These are phyloP conservation scores for Calameuta idolon DNA, from an alignment of 2,888 invertebrate species.

Conservation along the genomic window DNA sequence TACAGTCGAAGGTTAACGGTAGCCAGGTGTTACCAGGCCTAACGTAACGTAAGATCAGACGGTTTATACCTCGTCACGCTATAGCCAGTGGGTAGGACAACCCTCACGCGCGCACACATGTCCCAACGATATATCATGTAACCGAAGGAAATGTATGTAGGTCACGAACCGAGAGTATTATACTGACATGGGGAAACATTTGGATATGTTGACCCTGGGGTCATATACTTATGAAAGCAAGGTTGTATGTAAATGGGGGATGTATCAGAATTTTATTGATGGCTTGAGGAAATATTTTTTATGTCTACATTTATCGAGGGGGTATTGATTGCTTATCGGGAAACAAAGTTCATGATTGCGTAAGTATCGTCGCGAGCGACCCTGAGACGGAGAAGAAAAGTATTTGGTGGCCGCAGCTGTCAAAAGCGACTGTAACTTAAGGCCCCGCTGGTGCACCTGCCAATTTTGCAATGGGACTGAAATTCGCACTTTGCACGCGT, in stretches of 20 bases:
- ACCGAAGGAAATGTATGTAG: constrained; percentile 18
- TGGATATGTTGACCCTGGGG: background rate
- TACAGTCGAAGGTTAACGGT: background rate
- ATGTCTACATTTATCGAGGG: background rate
- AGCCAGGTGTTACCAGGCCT: constrained; percentile 49
- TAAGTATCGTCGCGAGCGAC: background rate
- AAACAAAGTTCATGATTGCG: background rate
- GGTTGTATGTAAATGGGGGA: background rate
- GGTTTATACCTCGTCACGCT: constrained; percentile 54
- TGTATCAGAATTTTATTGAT: background rate
- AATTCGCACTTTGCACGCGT: background rate
- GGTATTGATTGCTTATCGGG: background rate
- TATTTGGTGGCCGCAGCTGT: background rate
- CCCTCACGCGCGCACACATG: constrained; percentile 46
- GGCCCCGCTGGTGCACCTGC: background rate
- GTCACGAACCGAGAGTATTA: constrained; percentile 25
- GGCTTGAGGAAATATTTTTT: background rate
- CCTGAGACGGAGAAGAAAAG: background rate
- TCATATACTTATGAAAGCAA: background rate
- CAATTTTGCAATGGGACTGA: background rate
- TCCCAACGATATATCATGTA: constrained; percentile 8
- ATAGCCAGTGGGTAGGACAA: constrained; percentile 37
- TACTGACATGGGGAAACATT: background rate
- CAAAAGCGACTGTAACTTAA: background rate
- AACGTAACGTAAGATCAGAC: constrained; percentile 33